Evolutionary conservation across 2,888 invertebrate species (phyloP), one percentile per base, ranked within the genome.

Genomic region (Oeneis ivallda): DNA sequence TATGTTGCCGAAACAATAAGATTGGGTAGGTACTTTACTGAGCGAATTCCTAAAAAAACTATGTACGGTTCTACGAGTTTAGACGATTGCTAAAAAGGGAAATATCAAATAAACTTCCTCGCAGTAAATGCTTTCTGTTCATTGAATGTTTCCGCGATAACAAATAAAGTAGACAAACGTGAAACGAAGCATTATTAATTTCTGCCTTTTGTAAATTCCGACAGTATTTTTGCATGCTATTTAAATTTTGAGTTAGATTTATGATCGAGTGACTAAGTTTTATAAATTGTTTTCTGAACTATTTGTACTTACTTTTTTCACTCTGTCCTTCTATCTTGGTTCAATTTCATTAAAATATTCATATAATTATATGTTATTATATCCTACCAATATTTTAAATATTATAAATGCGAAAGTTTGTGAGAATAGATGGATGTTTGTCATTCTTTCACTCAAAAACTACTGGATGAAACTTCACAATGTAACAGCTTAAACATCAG

Each of bases 191-290:
- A 61, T 56, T 61, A 61, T 61, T 61, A 39, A 61, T 52, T 58
- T 26, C 50, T 41, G 26, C 39, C 26, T 52, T 52, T 52, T 50
- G 37, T 61, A 52, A 61, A 61, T 15, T 52, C 50, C 37, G 52
- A 52, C 61, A 52, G 50, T 52, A 61, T 61, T 52, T 52, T 61
- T 41, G 52, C 61, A 41, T 52, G 50, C 41, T 41, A 61, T 39
- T 37, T 52, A 41, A 61, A 61, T 61, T 61, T 61, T 61, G 61
- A 52, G 50, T 61, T 61, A 61, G 61, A 61, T 52, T 61, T 61
- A 52, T 41, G 61, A 52, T 41, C 61, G 61, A 41, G 41, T 41
- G 41, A 52, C 61, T 50, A 61, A 52, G 50, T 61, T 61, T 52
- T 52, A 61, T 52, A 61, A 61, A 61, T 41, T 52, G 50, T 52